A percentile compares a stretch with the other conserved stretches of the same genome.
These are phyloP conservation scores for Thamnophis sirtalis DNA, from an alignment of 2,113 vertebrate genomes.

Conservation along the genomic window DNA sequence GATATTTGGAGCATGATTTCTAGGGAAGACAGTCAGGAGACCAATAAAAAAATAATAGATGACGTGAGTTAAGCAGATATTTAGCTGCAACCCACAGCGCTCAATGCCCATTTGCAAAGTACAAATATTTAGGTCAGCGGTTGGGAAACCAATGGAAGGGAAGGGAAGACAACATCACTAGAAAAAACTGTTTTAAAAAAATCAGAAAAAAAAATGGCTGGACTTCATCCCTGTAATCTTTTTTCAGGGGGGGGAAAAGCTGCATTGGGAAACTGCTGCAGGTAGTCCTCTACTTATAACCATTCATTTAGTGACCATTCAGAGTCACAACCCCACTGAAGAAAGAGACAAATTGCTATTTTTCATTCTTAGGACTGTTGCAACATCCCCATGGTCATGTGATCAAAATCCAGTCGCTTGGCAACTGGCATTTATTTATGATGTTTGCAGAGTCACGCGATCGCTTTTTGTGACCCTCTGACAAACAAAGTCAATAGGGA, in stretches of 20 bases:
- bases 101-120: neutral
- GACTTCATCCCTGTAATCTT: neutral
- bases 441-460: neutral
- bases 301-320: neutral
- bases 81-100: neutral
- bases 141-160: neutral
- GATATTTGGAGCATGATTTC: neutral
- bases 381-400: neutral
- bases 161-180: neutral
- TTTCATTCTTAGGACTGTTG: neutral
- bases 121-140: neutral
- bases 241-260: neutral
- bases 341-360: neutral
- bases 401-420: neutral
- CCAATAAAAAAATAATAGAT: neutral
- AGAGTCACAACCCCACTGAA: neutral
- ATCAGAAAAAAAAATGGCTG: neutral
- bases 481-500: no score
- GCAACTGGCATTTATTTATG: neutral
- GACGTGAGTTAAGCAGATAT: neutral
- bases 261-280: neutral
- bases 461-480: no score
- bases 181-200: neutral
- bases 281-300: neutral
- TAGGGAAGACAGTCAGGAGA: neutral